Conservation (phyloP, 2,113 vertebrate genomes). For the Orcinus orca region DNA sequence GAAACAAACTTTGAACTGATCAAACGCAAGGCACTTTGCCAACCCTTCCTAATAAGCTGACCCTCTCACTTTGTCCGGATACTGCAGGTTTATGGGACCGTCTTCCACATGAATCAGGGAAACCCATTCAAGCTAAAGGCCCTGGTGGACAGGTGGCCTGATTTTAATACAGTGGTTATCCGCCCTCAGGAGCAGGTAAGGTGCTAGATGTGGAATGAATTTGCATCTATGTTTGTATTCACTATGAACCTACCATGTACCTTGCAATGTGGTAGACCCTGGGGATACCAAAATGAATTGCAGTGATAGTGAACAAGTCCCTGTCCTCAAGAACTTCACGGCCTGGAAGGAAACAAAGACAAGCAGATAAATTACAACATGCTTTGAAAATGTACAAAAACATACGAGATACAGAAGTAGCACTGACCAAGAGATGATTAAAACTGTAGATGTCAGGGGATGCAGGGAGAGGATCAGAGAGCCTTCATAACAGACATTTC, state of each 20-base stretch:
- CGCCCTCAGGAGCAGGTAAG: constrained; percentile 66
- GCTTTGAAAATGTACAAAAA: not conserved
- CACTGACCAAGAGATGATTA: not conserved
- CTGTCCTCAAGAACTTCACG: not conserved
- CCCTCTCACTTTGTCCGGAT: not conserved
- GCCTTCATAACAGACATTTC: not conserved
- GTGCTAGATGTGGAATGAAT: not conserved
- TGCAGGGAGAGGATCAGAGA: not conserved
- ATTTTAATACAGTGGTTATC: constrained; percentile 67
- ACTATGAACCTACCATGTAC: rapidly evolving
- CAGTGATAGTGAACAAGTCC: not conserved
- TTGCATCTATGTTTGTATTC: not conserved
- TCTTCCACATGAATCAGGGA: constrained; percentile 69
- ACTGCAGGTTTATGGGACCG: constrained; percentile 61
- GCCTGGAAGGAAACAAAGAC: not conserved
- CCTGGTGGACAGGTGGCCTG: constrained; percentile 71
- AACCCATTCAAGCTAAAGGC: constrained; percentile 68
- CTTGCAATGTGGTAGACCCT: not conserved
- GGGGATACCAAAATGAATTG: not conserved
- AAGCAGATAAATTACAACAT: not conserved
- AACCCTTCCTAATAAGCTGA: not conserved
- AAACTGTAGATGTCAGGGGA: not conserved
- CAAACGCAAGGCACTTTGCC: not conserved
- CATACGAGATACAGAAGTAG: not conserved
- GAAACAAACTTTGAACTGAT: not conserved